Conservation (phyloP, 2,113 vertebrate genomes). For the Hydrolagus affinis region DNA sequence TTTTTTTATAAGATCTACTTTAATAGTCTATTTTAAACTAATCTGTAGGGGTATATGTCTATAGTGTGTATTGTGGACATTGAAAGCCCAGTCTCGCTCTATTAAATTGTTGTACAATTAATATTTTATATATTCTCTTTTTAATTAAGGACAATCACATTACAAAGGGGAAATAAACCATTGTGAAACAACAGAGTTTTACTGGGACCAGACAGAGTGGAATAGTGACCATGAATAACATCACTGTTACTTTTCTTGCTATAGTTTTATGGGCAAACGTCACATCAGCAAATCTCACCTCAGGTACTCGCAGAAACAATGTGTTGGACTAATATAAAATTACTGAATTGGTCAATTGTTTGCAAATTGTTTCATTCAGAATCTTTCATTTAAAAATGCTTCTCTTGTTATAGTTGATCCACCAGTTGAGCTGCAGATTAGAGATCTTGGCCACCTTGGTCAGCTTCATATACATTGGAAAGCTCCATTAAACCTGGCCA, state of each 20-base stretch:
- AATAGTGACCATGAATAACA: neutral
- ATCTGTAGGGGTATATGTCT: too few species aligned
- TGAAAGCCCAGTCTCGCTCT: neutral
- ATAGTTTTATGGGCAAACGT: neutral
- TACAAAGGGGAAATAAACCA: too few species aligned
- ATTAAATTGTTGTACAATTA: neutral
- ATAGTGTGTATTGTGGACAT: neutral
- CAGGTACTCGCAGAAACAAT: constrained; percentile 20
- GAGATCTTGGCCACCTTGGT: constrained; percentile 70
- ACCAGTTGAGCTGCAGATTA: constrained; percentile 59
- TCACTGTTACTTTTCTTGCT: neutral
- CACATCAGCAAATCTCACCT: neutral
- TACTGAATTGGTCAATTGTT: constrained; percentile 38
- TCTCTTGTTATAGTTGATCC: constrained; percentile 58
- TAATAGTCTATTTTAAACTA: neutral
- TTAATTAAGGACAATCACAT: neutral
- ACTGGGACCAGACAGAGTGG: too few species aligned
- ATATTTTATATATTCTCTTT: neutral
- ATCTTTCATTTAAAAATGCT: neutral
- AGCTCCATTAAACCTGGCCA: constrained; percentile 43
- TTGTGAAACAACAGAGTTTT: too few species aligned
- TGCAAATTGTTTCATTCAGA: neutral
- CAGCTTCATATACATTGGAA: constrained; percentile 65
- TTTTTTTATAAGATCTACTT: neutral
- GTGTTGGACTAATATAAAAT: constrained; percentile 38